These are phyloP conservation scores for Nothobranchius kuhntae DNA, from an alignment of 2,113 vertebrate genomes.

Conservation along the genomic window DNA sequence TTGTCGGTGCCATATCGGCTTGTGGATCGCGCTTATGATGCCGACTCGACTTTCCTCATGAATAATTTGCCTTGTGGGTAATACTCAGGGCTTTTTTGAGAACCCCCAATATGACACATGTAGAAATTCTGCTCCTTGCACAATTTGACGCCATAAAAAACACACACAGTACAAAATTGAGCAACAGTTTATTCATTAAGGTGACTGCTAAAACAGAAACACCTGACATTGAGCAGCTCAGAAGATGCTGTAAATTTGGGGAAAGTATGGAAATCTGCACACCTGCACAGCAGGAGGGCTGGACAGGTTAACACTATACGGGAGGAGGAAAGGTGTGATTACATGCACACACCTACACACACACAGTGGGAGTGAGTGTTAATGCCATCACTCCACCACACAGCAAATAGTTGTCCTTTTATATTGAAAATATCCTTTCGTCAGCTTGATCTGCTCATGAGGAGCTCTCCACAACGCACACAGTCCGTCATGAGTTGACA, in stretches of 20 bases:
- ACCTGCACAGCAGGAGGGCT: neutral
- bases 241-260: no score
- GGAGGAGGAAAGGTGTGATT: neutral
- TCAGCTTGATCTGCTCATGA: neutral
- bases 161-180: neutral
- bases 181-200: no score
- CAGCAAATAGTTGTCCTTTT: neutral
- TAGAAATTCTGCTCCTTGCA: neutral
- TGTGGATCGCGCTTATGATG: conserved; percentile 13
- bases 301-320: neutral
- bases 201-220: no score
- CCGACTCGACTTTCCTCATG: neutral
- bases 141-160: neutral
- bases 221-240: no score
- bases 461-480: neutral
- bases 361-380: neutral
- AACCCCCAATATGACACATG: no score
- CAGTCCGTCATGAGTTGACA: conserved; percentile 20
- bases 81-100: neutral
- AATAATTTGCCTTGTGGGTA: neutral
- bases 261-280: neutral
- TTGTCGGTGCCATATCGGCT: conserved; percentile 5
- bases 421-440: neutral
- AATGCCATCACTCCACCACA: neutral
- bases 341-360: neutral